These are phyloP conservation scores for Camelus bactrianus DNA, from an alignment of 2,113 vertebrate genomes.

Conservation along the genomic window DNA sequence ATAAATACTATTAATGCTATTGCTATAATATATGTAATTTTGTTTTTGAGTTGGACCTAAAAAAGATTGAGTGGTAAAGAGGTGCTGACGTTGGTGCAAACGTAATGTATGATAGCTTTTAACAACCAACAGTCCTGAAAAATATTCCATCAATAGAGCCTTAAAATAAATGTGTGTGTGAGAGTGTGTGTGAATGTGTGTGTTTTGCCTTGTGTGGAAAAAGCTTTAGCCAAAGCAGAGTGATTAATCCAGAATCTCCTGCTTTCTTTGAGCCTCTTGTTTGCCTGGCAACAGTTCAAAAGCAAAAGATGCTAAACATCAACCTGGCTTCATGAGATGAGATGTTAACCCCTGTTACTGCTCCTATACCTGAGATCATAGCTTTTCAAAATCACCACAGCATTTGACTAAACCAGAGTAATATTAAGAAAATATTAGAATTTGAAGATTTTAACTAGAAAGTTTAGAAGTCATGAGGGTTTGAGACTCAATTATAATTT, in stretches of 20 bases:
- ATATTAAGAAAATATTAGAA: neutral
- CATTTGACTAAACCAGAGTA: neutral
- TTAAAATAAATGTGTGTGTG: neutral
- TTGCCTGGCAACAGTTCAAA: neutral
- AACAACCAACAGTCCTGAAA: neutral
- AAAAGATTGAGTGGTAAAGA: neutral
- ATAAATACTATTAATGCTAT: neutral
- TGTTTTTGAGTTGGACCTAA: neutral
- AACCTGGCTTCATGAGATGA: neutral
- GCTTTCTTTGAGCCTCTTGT: neutral
- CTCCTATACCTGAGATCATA: neutral
- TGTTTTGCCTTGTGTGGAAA: neutral
- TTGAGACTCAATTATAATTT: slow-evolving; percentile 18
- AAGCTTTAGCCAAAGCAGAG: neutral
- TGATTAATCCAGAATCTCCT: neutral
- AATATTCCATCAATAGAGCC: neutral
- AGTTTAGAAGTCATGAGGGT: neutral
- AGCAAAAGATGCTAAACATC: neutral
- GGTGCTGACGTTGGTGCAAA: neutral
- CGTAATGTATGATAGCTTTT: neutral
- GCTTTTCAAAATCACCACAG: neutral
- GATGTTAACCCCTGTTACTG: neutral
- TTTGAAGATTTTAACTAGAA: slow-evolving; percentile 25
- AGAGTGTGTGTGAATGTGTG: neutral
- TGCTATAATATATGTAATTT: neutral